Base-by-base conservation (phyloP, 1,140 invertebrate genomes). In the Papilio polytes region DNA sequence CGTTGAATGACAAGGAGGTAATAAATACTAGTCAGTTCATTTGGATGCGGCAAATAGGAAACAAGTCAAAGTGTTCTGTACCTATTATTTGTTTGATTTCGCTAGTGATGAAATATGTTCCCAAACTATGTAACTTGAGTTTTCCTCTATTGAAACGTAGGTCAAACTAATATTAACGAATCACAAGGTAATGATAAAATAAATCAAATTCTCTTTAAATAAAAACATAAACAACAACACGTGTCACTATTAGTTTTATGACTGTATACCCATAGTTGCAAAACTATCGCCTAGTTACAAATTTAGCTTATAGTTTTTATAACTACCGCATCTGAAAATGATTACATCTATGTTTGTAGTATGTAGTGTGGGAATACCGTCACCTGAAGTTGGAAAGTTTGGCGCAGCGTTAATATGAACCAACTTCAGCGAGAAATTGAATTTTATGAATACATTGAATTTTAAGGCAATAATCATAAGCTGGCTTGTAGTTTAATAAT, bases 361-460 rank as follows among this genome's bases (percentile, higher is more conserved):
- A 85, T 87, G 86, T 89, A 89, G 89, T 93, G 85, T 90, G 92
- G 85, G 90, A 93, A 91, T 85, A 83, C 82, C 89, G 88, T 89
- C 92, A 93, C 91, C 92, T 93, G 91, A 88, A 90, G 88, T 91
- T 88, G 81, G 74, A 80, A 90, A 91, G 82, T 90, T 90, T 85
- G 76, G 66, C 82, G 70, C 79, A 85, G 84, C 86, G 85, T 84
- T 90, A 89, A 88, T 89, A 89, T 87, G 86, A 85, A 80, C 84
- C 78, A 90, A 91, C 88, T 92, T 91, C 76, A 53, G 76, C 74
- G 70, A 86, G 84, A 89, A 87, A 91, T 91, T 91, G 85, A 88
- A 89, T 90, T 91, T 91, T 90, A 89, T 91, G 86, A 91, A 92
- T 90, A 86, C 81, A 80, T 81, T 85, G 80, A 81, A 78, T 78